These are phyloP conservation scores for Microchrysa polita DNA, from an alignment of 2,888 invertebrate species.

Conservation along the genomic window DNA sequence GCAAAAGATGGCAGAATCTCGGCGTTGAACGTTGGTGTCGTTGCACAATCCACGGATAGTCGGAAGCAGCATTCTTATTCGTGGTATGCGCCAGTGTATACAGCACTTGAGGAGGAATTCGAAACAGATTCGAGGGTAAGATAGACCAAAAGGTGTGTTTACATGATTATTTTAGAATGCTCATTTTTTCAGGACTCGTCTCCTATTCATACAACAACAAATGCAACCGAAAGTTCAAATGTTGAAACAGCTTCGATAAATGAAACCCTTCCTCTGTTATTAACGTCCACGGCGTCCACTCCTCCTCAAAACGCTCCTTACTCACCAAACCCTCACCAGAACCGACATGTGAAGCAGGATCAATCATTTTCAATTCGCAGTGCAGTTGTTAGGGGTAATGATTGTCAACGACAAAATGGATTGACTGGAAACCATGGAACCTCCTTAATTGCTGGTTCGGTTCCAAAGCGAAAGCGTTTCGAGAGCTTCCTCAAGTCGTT, in stretches of 20 bases:
- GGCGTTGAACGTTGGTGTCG: not conserved
- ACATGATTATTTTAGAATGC: not conserved
- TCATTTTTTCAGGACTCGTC: conserved; percentile 61
- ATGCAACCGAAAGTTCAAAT: conserved; percentile 58
- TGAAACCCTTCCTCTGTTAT: conserved; percentile 62
- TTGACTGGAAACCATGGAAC: conserved; percentile 57
- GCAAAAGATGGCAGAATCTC: conserved; percentile 56
- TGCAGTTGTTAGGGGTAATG: conserved; percentile 21
- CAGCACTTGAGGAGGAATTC: conserved; percentile 64
- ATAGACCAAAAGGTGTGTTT: not conserved
- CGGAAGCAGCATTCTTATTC: conserved; percentile 64
- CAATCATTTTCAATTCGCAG: conserved; percentile 8
- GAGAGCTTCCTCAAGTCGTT: conserved; percentile 63
- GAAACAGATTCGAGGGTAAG: conserved; percentile 64
- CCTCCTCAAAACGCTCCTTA: conserved; percentile 55
- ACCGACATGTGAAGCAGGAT: conserved; percentile 48
- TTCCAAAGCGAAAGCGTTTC: conserved; percentile 62
- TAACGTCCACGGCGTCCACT: conserved; percentile 58
- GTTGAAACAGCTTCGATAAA: conserved; percentile 53
- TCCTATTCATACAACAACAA: conserved; percentile 65
- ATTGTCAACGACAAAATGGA: conserved; percentile 51
- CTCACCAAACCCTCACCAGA: conserved; percentile 53
- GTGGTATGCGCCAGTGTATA: conserved; percentile 65
- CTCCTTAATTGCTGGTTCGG: conserved; percentile 59
- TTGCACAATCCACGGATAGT: conserved; percentile 55